Percentiles rank a stretch among this genome's conserved stretches.
phyloP scores from a whole-genome alignment of 2,797 vertebrate species.

The Sebastes vulpes region DNA sequence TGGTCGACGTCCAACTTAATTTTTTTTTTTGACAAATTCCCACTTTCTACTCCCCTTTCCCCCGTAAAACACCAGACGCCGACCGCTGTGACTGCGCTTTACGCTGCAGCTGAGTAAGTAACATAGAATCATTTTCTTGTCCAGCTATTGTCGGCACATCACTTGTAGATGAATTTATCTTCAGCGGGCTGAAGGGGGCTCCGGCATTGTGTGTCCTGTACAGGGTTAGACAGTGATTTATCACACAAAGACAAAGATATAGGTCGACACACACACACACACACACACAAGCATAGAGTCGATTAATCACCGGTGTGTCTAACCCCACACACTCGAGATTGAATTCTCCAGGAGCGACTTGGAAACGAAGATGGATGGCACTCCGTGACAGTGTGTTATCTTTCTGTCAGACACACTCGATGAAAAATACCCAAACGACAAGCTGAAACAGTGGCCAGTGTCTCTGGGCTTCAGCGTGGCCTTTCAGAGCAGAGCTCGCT shows the following conservation, averaged over 20 bases:
- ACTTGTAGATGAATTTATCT: slow-evolving; percentile 79
- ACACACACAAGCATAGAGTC: slow-evolving; percentile 44
- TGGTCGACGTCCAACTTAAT: slow-evolving; percentile 35
- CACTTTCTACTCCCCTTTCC: slow-evolving; percentile 23
- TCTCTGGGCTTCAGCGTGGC: slow-evolving; percentile 40
- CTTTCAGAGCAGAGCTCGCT: slow-evolving; percentile 18
- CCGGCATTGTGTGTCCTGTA: slow-evolving; percentile 69
- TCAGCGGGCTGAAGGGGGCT: slow-evolving; percentile 59
- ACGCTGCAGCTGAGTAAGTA: slow-evolving; percentile 29
- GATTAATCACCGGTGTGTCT: slow-evolving; percentile 78
- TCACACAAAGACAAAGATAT: slow-evolving; percentile 77
- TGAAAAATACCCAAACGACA: slow-evolving; percentile 78
- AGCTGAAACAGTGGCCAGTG: slow-evolving; percentile 68
- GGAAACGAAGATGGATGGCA: slow-evolving; percentile 79
- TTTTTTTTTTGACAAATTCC: slow-evolving; percentile 43
- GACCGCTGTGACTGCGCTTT: slow-evolving; percentile 14
- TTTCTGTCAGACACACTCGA: slow-evolving; percentile 71
- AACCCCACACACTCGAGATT: slow-evolving; percentile 69
- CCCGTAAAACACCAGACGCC: slow-evolving; percentile 35
- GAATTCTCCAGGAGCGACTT: slow-evolving; percentile 72
- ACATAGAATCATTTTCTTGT: slow-evolving; percentile 56
- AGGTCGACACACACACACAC: slow-evolving; percentile 41
- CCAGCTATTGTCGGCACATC: slow-evolving; percentile 68
- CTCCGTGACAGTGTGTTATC: slow-evolving; percentile 75
- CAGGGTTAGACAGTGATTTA: slow-evolving; percentile 84